Evolutionary conservation across 2,797 vertebrate species (phyloP), one percentile per base, ranked within the genome.

Genomic region (Hirundo rustica): DNA sequence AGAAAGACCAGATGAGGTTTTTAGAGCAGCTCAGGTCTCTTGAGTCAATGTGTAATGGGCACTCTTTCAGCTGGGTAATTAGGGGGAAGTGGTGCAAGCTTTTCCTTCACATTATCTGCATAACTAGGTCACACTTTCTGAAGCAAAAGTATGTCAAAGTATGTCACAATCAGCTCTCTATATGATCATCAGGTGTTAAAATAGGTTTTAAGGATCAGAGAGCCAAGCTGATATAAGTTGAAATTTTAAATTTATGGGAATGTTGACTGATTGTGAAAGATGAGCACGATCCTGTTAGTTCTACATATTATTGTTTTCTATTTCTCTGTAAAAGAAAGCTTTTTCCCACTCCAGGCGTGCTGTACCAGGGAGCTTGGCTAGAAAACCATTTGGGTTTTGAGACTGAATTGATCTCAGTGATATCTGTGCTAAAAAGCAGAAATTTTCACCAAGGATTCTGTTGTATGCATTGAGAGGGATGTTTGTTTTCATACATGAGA

Each of bases 21-120:
- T 83, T 80, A 91, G 95, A 96, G 82, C 92, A 96, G 92, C 89
- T 94, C 91, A 92, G 50, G 82, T 97, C 96, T 96, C 96, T 44
- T 38, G 95, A 89, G 97, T 87, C 93, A 85, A 68, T 42, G 61
- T 94, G 84, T 93, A 95, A 95, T 4, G 57, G 85, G 77, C 88
- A 74, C 50, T 81, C 54, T 85, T 93, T 96, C 90, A 95, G 75
- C 72, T 95, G 77, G 94, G 95, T 97, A 94, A 94, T 96, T 95
- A 95, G 90, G 85, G 91, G 83, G 94, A 89, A 95, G 84, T 79
- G 79, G 74, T 64, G 40, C 0, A 0, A 81, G 79, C 61, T 65
- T 85, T 96, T 90, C 57, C 84, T 34, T 91, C 71, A 9, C 74
- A 54, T 93, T 91, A 88, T 66, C 87, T 85, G 54, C 73, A 53